phyloP scores from a whole-genome alignment of 2,797 vertebrate genomes.

The Adelosebastes latens region DNA sequence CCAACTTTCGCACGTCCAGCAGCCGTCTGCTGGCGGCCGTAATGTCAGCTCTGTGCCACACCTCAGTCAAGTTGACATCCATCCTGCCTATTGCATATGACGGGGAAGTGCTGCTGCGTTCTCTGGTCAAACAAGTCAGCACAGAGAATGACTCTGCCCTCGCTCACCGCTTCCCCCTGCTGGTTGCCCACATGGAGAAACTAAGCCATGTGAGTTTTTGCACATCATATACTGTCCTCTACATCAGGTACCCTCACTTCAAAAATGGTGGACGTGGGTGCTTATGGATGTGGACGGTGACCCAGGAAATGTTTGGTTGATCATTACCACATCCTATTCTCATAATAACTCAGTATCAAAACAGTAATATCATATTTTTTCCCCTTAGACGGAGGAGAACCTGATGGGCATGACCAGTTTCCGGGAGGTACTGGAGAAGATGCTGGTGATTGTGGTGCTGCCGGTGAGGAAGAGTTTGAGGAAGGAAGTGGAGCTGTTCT shows the following conservation, averaged over 20 bases:
- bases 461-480: conserved; percentile 96
- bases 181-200: conserved; percentile 99
- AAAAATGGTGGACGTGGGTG: not conserved
- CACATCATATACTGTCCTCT: not conserved
- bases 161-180: conserved; percentile 95
- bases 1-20: conserved; percentile 97
- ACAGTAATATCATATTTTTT: not conserved
- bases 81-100: conserved; percentile 98
- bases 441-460: conserved; percentile 97
- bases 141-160: conserved; percentile 98
- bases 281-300: not conserved
- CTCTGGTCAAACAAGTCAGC: conserved; percentile 97
- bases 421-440: conserved; percentile 97
- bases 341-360: not conserved
- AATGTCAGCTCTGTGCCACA: conserved; percentile 98
- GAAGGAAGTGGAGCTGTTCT: conserved; percentile 96
- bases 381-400: conserved; percentile 92
- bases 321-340: not conserved
- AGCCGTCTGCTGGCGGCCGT: conserved; percentile 96
- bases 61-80: conserved; percentile 96
- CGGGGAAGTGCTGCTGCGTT: conserved; percentile 93
- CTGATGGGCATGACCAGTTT: conserved; percentile 98
- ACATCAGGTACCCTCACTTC: not conserved
- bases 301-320: not conserved
- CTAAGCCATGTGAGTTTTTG: conserved; percentile 90